Conservation (phyloP, 2,113 vertebrate genomes). For the Zeus faber region DNA sequence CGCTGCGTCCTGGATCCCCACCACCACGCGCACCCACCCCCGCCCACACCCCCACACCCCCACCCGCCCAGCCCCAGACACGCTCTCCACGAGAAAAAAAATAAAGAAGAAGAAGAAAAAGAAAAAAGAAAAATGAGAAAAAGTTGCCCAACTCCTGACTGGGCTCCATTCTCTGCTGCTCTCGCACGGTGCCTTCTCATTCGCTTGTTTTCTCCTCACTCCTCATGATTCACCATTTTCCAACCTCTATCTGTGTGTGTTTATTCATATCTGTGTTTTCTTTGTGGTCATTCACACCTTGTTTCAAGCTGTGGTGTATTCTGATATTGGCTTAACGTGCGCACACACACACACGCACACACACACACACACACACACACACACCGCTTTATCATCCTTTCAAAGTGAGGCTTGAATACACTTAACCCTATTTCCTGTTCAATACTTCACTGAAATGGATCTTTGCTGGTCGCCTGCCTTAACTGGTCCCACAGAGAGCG, state of each 20-base stretch:
- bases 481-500: slow-evolving; percentile 57
- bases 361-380: slow-evolving; percentile 23
- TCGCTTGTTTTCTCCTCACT: slow-evolving; percentile 13
- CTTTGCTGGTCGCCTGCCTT: slow-evolving; percentile 52
- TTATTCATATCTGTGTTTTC: slow-evolving; percentile 26
- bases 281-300: slow-evolving; percentile 57
- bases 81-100: slow-evolving; percentile 25
- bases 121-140: background rate
- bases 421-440: slow-evolving; percentile 56
- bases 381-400: slow-evolving; percentile 24
- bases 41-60: slow-evolving; percentile 56
- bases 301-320: slow-evolving; percentile 62
- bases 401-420: slow-evolving; percentile 31
- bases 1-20: slow-evolving; percentile 75
- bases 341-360: slow-evolving; percentile 21
- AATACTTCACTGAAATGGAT: slow-evolving; percentile 39
- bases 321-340: slow-evolving; percentile 24
- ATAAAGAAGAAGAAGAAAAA: slow-evolving; percentile 12
- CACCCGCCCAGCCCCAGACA: slow-evolving; percentile 65
- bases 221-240: slow-evolving; percentile 15
- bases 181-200: slow-evolving; percentile 4
- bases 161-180: slow-evolving; percentile 28
- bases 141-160: slow-evolving; percentile 19
- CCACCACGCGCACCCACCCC: no score
- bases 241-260: slow-evolving; percentile 14